Base-by-base conservation (phyloP, 1,140 invertebrate genomes). In the Paraescarpia echinospica region DNA sequence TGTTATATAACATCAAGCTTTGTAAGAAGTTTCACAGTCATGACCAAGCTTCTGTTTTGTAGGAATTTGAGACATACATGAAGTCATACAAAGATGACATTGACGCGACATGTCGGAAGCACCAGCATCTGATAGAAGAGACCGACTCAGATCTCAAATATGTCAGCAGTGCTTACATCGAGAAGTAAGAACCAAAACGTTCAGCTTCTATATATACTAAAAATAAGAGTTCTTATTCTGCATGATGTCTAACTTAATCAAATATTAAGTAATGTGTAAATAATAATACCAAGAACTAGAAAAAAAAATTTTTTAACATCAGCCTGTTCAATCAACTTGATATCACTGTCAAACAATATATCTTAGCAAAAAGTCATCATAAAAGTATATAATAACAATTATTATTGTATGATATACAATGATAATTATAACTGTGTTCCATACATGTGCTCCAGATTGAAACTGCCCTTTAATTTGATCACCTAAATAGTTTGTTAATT, bases 121-220 rank as follows among this genome's bases (percentile, higher is more conserved):
- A 91, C 14, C 33, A 92, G 33, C 88, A 33, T 33, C 59, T 89
- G 9, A 18, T 92, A n/a, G 88, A 18, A 89, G 92, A 92, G 33
- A 88, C 33, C 31, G 88, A 92, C 9, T 31, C 33, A 12, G 34
- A 33, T 51, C 33, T 89, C 33, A 92, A 59, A 34, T 92, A 92
- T 41, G 77, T 89, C 48, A 92, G 92, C 88, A 92, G 88, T 33
- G 92, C 92, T 9, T 92, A 92, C 59, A 89, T 92, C 5, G 92
- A 92, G 35, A 77, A 88, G 92, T 92, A 27, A 9, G 59, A 0
- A 18, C n/a, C 18, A 90, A 0, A 22, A 90, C 34, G 12, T 33
- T 90, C 27, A 12, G 27, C 34, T 9, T 90, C 27, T 51, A 18
- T 8, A 51, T 51, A 9, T 51, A 9, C 18, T 51, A 51, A 9